Evolutionary conservation across 2,888 invertebrate genomes (phyloP), one percentile per base, ranked within the genome.

Genomic region (Cinara cedri): DNA sequence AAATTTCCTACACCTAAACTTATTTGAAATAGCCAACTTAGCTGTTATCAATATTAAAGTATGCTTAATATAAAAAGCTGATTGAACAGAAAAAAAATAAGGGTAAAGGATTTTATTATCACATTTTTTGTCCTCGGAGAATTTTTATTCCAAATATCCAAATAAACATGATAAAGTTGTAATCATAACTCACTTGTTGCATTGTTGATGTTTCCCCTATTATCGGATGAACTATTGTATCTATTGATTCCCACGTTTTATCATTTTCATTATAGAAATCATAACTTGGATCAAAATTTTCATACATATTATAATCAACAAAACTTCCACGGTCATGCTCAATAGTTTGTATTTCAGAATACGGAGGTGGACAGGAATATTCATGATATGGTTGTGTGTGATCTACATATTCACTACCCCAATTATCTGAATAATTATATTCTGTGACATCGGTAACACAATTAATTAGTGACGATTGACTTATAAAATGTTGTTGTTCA

Each of bases 211-310:
- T 26, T 24, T 66, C 66, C 42, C 11, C 24, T 1, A 2, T 34
- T 11, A 51, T 72, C 65, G 49, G 51, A 14, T 70, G 19, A 51
- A 60, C 14, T 51, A 60, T 34, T 21, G 34, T 24, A 70, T 78
- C 60, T 60, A 46, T 0, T 16, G 55, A 68, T 34, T 57, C 60
- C 57, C 57, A 68, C 14, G 19, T 57, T 0, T 60, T n/a, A 16
- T 24, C 60, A 60, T 78, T 9, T 57, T 68, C 68, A 66, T 13
- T 2, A 13, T 70, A 1, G 46, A 9, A 57, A 51, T 34, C 46
- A 51, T 51, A 70, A 49, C 21, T 21, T 21, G 70, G 68, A 70
- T 70, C 70, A 78, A 60, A 78, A n/a, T 78, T 68, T 78, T 78
- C 68, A 42, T 78, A 78, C n/a, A 78, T 9, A 78, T 34, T 78